Base-by-base conservation (phyloP, 2,888 invertebrate genomes). In the Drosophila kokeensis region DNA sequence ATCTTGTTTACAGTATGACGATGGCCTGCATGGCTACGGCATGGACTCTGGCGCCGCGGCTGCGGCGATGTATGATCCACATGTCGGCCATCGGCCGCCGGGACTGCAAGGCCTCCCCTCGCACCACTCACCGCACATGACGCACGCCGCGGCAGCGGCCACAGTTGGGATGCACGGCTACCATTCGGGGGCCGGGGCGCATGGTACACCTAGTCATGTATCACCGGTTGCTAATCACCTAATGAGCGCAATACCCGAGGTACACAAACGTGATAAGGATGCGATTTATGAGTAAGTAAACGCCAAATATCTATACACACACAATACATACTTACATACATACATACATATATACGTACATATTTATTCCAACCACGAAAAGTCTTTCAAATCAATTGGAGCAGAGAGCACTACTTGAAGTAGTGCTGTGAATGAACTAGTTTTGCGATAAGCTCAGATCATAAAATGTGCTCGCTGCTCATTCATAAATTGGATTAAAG, bases 241-340 rank as follows among this genome's bases (percentile, higher is more conserved):
- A 93, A 95, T 97, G 95, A 96, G 96, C 91, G 95, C 96, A 92
- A 96, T 94, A 91, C 97, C 98, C 91, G 97, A 98, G 94, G 98
- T 98, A 91, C 98, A 98, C 94, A 99, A 99, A 95, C 95, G 99
- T 93, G 99, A 99, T 95, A 99, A 98, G 95, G 98, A 99, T 95
- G 98, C 98, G 93, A 98, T 99, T 94, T 99, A 99, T 94, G 98
- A 98, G 99, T 99, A 95, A 97, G 98, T 95, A 86, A 30, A 66
- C 18, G 29, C 78, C 66, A 61, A 55, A 49, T 53, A 34, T 32
- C 30, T 21, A 2, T 8, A 42, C 3, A 21, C 21, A 21, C 11
- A 45, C 15, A 11, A 45, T 45, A 21, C 42, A 11, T 11, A 24
- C 24, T 30, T 27, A 36, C 42, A 29, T 24, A 42, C 45, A 24